A percentile compares a stretch with the other conserved stretches of the same genome.
Evolutionary conservation across 2,888 invertebrate genomes (phyloP).

Genomic region (Asteroscopus sphinx): DNA sequence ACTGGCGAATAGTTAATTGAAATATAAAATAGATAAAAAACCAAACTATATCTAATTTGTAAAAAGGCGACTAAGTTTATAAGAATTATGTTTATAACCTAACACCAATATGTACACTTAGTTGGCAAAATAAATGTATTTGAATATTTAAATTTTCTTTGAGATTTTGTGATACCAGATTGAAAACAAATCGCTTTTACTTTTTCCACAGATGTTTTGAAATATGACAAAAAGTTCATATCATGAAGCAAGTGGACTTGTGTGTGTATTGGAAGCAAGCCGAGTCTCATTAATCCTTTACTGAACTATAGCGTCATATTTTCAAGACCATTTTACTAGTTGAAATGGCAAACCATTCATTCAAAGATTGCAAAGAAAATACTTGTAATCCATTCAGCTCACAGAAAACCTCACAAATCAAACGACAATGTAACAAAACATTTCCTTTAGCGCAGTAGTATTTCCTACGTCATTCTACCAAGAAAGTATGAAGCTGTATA

Average conservation of each 20-base stretch:
- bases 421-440: constrained; percentile 29
- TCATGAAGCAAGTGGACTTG: no score
- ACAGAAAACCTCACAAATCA: constrained; percentile 13
- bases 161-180: no score
- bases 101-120: no score
- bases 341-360: not conserved
- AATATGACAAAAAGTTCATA: no score
- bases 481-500: constrained; percentile 35
- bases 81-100: no score
- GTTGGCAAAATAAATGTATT: no score
- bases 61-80: no score
- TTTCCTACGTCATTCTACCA: constrained; percentile 35
- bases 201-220: no score
- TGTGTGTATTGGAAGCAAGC: no score
- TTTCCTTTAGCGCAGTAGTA: constrained; percentile 16
- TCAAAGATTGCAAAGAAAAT: constrained; percentile 3
- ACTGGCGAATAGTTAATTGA: not conserved
- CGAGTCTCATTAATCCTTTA: not conserved
- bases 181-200: no score
- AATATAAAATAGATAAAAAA: not conserved
- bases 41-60: not conserved
- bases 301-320: not conserved
- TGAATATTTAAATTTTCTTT: no score
- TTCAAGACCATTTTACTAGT: not conserved
- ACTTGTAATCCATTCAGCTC: constrained; percentile 18